Evolutionary conservation across 2,888 invertebrate species (phyloP).

Genomic region (Orthonevra nobilis): DNA sequence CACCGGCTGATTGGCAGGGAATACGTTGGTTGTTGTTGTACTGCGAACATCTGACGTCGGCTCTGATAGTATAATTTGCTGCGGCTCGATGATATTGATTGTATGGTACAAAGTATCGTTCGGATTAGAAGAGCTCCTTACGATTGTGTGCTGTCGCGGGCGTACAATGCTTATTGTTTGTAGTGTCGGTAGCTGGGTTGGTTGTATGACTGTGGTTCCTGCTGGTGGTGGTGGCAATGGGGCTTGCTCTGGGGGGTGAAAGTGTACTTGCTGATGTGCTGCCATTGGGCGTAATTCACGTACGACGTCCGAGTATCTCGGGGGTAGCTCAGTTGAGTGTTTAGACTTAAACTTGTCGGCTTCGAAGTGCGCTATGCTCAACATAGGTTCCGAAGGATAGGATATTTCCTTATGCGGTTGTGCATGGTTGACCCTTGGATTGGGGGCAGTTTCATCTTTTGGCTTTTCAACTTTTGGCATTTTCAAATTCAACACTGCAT

Average conservation of each 20-base stretch:
- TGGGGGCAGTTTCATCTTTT: no score
- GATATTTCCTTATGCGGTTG: conserved; percentile 13
- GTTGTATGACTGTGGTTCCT: not conserved
- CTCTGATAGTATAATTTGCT: not conserved
- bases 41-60: conserved; percentile 8
- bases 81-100: conserved; percentile 21
- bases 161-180: conserved; percentile 39
- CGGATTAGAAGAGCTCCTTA: not conserved
- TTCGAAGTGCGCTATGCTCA: conserved; percentile 59
- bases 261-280: conserved; percentile 23
- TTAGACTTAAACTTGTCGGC: conserved; percentile 16
- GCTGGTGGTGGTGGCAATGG: not conserved
- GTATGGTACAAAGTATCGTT: conserved; percentile 17
- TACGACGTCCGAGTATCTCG: conserved; percentile 49
- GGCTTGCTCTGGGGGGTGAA: not conserved
- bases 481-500: conserved; percentile 38
- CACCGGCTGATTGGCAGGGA: conserved; percentile 20
- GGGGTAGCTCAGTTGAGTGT: conserved; percentile 24
- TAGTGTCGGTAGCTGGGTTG: not conserved
- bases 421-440: no score
- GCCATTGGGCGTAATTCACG: conserved; percentile 5
- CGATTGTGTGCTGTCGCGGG: not conserved
- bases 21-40: conserved; percentile 32
- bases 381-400: conserved; percentile 54
- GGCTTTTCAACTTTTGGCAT: not conserved